Evolutionary conservation across 2,113 vertebrate genomes (phyloP).

Genomic region (Ciconia boyciana): DNA sequence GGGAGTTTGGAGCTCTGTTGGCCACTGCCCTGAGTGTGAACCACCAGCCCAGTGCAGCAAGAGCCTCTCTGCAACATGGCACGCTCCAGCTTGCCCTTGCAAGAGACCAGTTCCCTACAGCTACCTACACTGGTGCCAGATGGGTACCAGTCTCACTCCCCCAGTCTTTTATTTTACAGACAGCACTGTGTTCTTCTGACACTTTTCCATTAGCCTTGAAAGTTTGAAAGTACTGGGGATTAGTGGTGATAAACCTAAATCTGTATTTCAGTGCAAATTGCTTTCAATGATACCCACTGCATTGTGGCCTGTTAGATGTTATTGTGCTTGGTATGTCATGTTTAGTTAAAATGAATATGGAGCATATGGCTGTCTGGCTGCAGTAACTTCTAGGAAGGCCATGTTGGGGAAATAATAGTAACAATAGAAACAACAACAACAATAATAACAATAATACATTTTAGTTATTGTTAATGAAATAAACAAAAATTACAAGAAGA

Average conservation of each 20-base stretch:
- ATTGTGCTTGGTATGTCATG: not conserved
- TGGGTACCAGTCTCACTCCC: not conserved
- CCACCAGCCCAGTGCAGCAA: not conserved
- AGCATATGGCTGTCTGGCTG: not conserved
- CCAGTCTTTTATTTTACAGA: not conserved
- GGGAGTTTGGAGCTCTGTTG: not conserved
- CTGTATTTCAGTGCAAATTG: not conserved
- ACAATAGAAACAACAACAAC: not conserved
- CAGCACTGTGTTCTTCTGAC: not conserved
- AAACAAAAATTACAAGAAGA: not conserved
- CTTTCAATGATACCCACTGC: not conserved
- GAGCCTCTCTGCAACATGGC: accelerated
- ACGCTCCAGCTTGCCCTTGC: not conserved
- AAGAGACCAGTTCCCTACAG: not conserved
- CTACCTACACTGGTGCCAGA: not conserved
- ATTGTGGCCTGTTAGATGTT: not conserved
- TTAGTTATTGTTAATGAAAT: not conserved
- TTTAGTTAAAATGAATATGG: not conserved
- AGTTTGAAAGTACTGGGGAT: not conserved
- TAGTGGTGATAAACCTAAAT: not conserved
- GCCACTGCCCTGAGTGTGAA: not conserved
- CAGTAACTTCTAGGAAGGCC: not conserved
- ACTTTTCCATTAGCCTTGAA: not conserved
- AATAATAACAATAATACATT: accelerated
- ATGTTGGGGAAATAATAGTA: not conserved